A percentile compares a stretch with the other conserved stretches of the same genome.
Conservation (phyloP, 2,797 vertebrate genomes). For the Pachyuromys duprasi region DNA sequence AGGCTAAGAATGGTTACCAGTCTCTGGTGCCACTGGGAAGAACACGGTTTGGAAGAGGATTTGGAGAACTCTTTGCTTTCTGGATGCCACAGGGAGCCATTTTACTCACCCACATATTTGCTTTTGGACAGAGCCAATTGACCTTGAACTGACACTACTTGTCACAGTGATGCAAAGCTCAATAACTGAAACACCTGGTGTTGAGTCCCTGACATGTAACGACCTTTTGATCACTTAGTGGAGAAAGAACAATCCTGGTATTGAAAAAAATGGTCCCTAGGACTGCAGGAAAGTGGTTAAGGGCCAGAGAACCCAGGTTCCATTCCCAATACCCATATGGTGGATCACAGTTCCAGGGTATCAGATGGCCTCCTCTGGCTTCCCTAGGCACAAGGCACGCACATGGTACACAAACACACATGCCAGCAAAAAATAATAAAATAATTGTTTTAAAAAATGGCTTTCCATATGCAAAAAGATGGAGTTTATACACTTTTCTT, state of each 20-base stretch:
- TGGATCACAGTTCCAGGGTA: background rate
- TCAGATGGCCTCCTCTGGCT: background rate
- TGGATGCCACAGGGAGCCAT: background rate
- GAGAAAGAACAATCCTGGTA: background rate
- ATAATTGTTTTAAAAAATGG: background rate
- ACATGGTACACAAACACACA: background rate
- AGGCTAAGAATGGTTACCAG: background rate
- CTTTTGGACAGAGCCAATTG: background rate
- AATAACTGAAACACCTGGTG: background rate
- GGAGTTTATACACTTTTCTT: background rate
- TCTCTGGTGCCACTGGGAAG: background rate
- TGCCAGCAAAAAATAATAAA: background rate
- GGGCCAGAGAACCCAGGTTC: background rate
- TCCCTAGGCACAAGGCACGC: background rate
- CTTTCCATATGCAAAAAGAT: background rate
- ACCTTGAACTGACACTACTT: background rate
- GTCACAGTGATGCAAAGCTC: background rate
- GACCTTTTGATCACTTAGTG: background rate
- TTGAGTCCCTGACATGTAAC: background rate
- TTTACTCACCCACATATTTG: background rate
- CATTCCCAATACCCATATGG: background rate
- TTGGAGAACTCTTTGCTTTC: background rate
- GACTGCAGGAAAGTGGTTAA: background rate
- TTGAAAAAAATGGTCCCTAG: background rate
- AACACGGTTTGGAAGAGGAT: background rate